phyloP scores from a whole-genome alignment of 1,140 invertebrate species.

The Drosophila sucinea region DNA sequence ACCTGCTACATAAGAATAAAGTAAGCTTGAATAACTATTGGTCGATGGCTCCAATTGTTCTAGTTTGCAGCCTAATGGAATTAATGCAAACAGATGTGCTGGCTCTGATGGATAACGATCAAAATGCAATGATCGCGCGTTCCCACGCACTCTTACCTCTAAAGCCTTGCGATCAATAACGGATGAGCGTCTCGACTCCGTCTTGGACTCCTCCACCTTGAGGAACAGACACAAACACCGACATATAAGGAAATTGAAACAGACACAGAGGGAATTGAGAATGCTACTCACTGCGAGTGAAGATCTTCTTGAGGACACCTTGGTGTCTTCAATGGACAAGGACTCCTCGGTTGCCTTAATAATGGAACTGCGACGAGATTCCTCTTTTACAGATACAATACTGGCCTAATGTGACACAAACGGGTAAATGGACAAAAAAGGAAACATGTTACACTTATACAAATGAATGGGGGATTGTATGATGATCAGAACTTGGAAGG shows the following conservation, averaged over 20 bases:
- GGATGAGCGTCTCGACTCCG: slow-evolving; percentile 87
- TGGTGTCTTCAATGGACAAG: slow-evolving; percentile 79
- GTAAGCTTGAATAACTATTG: slow-evolving; percentile 15
- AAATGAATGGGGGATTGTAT: slow-evolving; percentile 1
- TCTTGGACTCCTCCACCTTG: slow-evolving; percentile 84
- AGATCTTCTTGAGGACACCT: slow-evolving; percentile 59
- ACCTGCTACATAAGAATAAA: slow-evolving; percentile 47
- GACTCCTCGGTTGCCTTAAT: slow-evolving; percentile 63
- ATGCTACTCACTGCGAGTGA: slow-evolving; percentile 65
- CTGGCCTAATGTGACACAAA: slow-evolving; percentile 50
- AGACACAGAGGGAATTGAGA: not conserved
- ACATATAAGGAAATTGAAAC: not conserved
- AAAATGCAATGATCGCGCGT: not conserved
- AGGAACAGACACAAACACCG: slow-evolving; percentile 2
- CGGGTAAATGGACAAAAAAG: not conserved
- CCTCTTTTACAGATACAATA: slow-evolving; percentile 65
- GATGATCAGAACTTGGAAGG: not conserved
- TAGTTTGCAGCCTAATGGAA: slow-evolving; percentile 7
- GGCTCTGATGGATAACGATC: not conserved
- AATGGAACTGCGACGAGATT: slow-evolving; percentile 64
- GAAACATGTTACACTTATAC: slow-evolving; percentile 23
- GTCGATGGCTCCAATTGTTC: not conserved
- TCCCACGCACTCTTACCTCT: slow-evolving; percentile 82
- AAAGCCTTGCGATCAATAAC: slow-evolving; percentile 85
- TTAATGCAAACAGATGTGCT: not conserved